Evolutionary conservation across 1,140 invertebrate species (phyloP), one percentile per base, ranked within the genome.

Genomic region (Eurosta solidaginis): DNA sequence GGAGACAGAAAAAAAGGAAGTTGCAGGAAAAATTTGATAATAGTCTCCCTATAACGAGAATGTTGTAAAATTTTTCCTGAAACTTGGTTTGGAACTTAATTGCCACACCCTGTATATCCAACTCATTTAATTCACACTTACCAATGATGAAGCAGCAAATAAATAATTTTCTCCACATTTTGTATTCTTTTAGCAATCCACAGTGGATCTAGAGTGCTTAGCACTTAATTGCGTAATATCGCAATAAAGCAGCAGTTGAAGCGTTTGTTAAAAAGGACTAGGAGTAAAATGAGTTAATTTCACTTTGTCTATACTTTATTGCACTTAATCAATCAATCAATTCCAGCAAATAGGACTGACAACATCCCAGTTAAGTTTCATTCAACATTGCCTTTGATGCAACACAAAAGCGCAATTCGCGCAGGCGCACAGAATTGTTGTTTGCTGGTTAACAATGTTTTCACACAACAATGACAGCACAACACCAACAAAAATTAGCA

Each of bases 321-420:
- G 27, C 59, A 68, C 33, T 68, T 33, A 68, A 68, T 68, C 33
- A 40, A 68, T 68, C 54, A 59, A 33, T 59, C 27, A 59, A 59
- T 29, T 29, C 54, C 36, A 68, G 33, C 29, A 36, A 22, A 54
- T 40, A 20, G 10, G 33, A 36, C 33, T 68, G 59, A n/a, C 59
- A 68, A 40, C 59, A 68, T 68, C 59, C 36, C n/a, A n/a, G n/a
- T n/a, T 40, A 63, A 63, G 59, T 63, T 6, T 63, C 59, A 63
- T n/a, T 63, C 59, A 63, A 33, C 59, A 63, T 63, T 17, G 17
- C 40, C 17, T 68, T 20, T 40, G n/a, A n/a, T n/a, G 59, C 17
- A 68, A 40, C 17, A 20, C 22, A n/a, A n/a, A 68, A 68, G 33
- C 12, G 25, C 49, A 52, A 25, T 52, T 25, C 49, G 45, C 49